These are phyloP conservation scores for Altica lythri DNA, from an alignment of 2,888 invertebrate species.

Conservation along the genomic window DNA sequence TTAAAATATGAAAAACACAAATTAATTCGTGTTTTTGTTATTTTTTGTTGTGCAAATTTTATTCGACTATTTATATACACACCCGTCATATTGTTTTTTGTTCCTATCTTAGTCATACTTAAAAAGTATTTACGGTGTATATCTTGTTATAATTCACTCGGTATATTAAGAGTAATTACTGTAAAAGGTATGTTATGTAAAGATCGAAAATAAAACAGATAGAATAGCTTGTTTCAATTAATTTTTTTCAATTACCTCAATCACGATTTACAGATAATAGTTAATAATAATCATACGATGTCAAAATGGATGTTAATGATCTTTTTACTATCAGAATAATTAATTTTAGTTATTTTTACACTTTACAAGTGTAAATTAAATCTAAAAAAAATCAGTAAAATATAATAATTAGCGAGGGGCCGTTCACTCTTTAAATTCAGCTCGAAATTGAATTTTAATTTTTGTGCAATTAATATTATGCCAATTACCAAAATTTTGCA, in stretches of 20 bases:
- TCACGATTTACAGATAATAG: too few relatives aligned
- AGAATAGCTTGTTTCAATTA: constrained; percentile 49
- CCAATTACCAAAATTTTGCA: too few relatives aligned
- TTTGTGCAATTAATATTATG: too few relatives aligned
- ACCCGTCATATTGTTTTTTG: constrained; percentile 31
- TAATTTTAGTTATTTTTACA: too few relatives aligned
- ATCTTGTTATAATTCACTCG: constrained; percentile 44
- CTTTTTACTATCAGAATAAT: too few relatives aligned
- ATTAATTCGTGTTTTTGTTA: constrained; percentile 31
- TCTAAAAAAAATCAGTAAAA: too few relatives aligned
- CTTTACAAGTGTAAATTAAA: too few relatives aligned
- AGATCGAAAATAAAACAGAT: constrained; percentile 48
- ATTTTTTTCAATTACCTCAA: constrained; percentile 18
- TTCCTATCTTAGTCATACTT: constrained; percentile 42
- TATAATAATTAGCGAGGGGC: too few relatives aligned
- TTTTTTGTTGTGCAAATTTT: constrained; percentile 37
- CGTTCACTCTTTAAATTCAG: too few relatives aligned
- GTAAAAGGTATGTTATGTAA: constrained; percentile 53
- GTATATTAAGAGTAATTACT: constrained; percentile 44
- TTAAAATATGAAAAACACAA: constrained; percentile 24
- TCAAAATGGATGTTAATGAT: too few relatives aligned
- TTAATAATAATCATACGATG: too few relatives aligned
- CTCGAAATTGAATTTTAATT: too few relatives aligned
- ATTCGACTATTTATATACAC: constrained; percentile 34
- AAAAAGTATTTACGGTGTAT: constrained; percentile 40